A percentile compares a stretch with the other conserved stretches of the same genome.
These are phyloP conservation scores for Pomacea canaliculata DNA, from an alignment of 2,888 invertebrate genomes.

Conservation along the genomic window DNA sequence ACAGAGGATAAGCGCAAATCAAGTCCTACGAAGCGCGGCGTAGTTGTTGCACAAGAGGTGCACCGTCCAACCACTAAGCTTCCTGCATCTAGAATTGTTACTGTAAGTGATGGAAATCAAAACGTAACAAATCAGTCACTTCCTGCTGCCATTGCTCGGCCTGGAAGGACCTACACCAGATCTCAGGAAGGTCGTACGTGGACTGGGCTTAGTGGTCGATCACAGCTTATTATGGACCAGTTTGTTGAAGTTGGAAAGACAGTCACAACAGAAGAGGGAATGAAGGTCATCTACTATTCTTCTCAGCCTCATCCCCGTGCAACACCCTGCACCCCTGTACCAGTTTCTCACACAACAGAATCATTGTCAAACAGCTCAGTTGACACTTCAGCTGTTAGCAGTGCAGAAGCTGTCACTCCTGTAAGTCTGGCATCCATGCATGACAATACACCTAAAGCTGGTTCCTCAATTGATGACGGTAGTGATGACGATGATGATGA, in stretches of 20 bases:
- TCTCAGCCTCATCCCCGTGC: slow-evolving; percentile 8
- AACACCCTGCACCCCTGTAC: not conserved
- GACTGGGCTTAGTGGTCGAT: not conserved
- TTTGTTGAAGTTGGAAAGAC: slow-evolving; percentile 30
- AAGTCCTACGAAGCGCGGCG: slow-evolving; percentile 34
- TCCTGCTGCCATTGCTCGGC: slow-evolving; percentile 15
- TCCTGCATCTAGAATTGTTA: slow-evolving; percentile 35
- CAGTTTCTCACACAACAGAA: not conserved
- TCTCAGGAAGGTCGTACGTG: slow-evolving; percentile 14
- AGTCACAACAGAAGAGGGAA: slow-evolving; percentile 17
- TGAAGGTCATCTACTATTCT: slow-evolving; percentile 17
- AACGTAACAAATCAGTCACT: not conserved
- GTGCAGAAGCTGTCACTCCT: not conserved
- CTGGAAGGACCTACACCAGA: slow-evolving; percentile 17
- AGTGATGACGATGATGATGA: slow-evolving; percentile 25
- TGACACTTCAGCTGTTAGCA: not conserved
- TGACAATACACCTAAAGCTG: not conserved
- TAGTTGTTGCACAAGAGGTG: slow-evolving; percentile 20
- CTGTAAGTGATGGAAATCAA: slow-evolving; percentile 10
- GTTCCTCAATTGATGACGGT: not conserved
- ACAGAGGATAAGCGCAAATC: slow-evolving; percentile 48
- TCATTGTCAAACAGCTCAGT: not conserved
- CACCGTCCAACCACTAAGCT: slow-evolving; percentile 17
- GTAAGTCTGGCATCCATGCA: no score
- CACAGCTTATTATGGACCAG: slow-evolving; percentile 27